Evolutionary conservation across 2,113 vertebrate species (phyloP).

Genomic region (Alethe castanea): DNA sequence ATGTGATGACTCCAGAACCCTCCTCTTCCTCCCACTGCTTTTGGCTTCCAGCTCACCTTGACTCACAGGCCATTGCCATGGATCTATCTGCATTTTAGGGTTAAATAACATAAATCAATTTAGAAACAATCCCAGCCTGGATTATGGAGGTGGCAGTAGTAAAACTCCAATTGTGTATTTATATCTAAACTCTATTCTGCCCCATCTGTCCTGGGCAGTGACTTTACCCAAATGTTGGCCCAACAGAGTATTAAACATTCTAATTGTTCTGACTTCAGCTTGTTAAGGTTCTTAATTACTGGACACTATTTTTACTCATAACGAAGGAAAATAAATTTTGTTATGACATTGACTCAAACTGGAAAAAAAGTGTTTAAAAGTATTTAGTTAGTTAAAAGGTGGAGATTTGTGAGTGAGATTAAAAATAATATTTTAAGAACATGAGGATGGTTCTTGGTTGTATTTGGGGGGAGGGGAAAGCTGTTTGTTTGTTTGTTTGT

Average conservation of each 20-base stretch:
- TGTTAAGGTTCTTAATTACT: not conserved
- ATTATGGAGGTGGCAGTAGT: not conserved
- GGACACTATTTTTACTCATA: not conserved
- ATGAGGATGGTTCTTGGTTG: fast-evolving
- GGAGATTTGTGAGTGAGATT: not conserved
- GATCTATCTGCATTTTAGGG: not conserved
- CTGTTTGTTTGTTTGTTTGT: not conserved
- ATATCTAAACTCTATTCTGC: not conserved
- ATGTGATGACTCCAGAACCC: not conserved
- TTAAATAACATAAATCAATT: not conserved
- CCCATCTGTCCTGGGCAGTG: not conserved
- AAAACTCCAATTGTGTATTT: not conserved
- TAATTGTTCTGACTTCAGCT: not conserved
- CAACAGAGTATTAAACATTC: not conserved
- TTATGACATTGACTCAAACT: not conserved
- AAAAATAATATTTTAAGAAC: not conserved
- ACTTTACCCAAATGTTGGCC: not conserved
- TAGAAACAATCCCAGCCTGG: not conserved
- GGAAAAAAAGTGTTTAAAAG: not conserved
- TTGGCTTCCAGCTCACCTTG: not conserved
- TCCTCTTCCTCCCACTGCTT: not conserved
- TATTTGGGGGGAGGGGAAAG: not conserved
- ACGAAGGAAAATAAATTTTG: not conserved
- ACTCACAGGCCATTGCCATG: not conserved
- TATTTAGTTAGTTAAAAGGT: not conserved